A percentile compares a stretch with the other conserved stretches of the same genome.
Conservation (phyloP, 2,888 invertebrate genomes). For the Drosophila monieri region DNA sequence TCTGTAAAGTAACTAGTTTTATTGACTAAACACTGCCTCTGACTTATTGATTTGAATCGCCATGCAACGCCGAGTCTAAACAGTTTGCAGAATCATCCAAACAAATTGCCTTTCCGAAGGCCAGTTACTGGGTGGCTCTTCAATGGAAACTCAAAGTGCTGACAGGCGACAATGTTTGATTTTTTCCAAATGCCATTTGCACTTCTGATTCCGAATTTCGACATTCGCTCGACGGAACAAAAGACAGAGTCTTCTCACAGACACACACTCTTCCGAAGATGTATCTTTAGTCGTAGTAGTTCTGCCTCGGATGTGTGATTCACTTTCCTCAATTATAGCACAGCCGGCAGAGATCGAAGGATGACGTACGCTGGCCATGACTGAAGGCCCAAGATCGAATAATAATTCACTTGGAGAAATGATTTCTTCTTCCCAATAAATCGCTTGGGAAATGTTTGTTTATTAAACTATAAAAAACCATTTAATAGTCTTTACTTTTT, state of each 20-base stretch:
- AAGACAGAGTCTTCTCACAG: conserved; percentile 28
- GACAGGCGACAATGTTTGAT: conserved; percentile 54
- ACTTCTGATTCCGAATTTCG: conserved; percentile 33
- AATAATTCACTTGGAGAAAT: conserved; percentile 34
- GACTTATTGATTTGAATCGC: conserved; percentile 61
- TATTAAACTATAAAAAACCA: neutral
- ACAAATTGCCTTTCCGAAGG: conserved; percentile 59
- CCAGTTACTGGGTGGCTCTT: conserved; percentile 49
- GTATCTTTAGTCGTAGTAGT: conserved; percentile 6
- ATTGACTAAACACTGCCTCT: conserved; percentile 64
- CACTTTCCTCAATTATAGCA: conserved; percentile 50
- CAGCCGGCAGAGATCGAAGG: conserved; percentile 21
- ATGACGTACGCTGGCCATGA: conserved; percentile 62
- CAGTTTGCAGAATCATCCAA: conserved; percentile 25
- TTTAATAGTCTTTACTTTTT: neutral
- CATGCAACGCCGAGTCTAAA: conserved; percentile 19
- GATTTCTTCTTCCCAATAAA: neutral
- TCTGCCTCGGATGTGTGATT: conserved; percentile 46
- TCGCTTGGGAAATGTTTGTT: conserved; percentile 3
- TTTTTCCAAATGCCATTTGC: conserved; percentile 48
- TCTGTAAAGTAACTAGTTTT: conserved; percentile 20
- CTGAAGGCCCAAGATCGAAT: conserved; percentile 23
- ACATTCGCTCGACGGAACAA: conserved; percentile 32
- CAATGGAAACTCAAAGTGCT: conserved; percentile 58
- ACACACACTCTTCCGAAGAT: conserved; percentile 22